Evolutionary conservation across 1,140 invertebrate species (phyloP).

Genomic region (Formica selysi): DNA sequence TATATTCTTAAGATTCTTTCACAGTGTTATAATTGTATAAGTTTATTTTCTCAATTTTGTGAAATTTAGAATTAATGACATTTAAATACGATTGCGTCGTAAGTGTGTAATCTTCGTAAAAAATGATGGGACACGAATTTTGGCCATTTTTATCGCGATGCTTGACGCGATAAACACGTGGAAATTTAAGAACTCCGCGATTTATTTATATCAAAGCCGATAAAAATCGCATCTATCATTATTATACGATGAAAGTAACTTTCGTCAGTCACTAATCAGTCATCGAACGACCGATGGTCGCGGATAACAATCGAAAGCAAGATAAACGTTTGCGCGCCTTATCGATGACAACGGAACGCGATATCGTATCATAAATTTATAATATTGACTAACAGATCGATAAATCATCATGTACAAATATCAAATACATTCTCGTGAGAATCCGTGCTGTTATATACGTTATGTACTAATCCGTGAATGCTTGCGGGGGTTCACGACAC

Average conservation of each 20-base stretch:
- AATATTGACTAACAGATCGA: slow-evolving; percentile 14
- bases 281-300: slow-evolving; percentile 18
- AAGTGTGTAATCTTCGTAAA: no score
- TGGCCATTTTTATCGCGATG: no score
- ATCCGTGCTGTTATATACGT: neutral
- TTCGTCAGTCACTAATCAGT: slow-evolving; percentile 39
- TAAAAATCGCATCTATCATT: neutral
- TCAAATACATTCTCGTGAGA: slow-evolving; percentile 24
- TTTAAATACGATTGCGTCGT: no score
- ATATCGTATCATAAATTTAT: slow-evolving; percentile 45
- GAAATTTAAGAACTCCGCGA: neutral
- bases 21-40: no score
- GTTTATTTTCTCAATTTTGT: no score
- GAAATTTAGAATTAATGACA: no score
- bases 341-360: slow-evolving; percentile 43
- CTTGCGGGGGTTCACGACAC: slow-evolving; percentile 26
- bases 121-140: no score
- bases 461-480: neutral
- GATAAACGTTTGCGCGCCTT: slow-evolving; percentile 34
- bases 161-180: no score
- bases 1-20: no score
- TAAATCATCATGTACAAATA: neutral
- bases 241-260: neutral
- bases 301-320: slow-evolving; percentile 5
- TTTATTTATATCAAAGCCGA: neutral